phyloP scores from a whole-genome alignment of 2,113 vertebrate species.

The Prietella phreatophila region DNA sequence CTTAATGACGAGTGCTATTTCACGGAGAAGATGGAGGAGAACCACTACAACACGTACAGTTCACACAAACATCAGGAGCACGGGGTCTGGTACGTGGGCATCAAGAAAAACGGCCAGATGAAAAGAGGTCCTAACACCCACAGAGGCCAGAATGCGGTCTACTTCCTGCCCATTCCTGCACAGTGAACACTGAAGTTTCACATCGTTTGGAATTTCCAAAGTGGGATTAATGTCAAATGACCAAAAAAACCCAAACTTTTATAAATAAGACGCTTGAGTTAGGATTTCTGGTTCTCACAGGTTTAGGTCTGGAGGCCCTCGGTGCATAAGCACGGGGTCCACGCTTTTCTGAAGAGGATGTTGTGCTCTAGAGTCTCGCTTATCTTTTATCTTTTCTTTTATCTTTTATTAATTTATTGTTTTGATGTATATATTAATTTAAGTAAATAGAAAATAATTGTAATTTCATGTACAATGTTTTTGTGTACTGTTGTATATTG shows the following conservation, averaged over 20 bases:
- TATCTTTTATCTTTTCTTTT: not conserved
- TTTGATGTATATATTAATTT: not conserved
- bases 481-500: not conserved
- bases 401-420: not conserved
- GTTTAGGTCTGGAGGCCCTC: not conserved
- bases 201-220: not conserved
- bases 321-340: not conserved
- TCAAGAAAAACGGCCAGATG: constrained; percentile 2
- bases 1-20: constrained; percentile 8
- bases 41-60: constrained; percentile 11
- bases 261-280: not conserved
- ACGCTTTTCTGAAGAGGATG: not conserved
- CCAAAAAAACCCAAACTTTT: not conserved
- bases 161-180: constrained; percentile 1
- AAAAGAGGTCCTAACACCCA: constrained; percentile 6
- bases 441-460: not conserved
- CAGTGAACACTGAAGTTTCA: not conserved
- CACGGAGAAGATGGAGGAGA: not conserved
- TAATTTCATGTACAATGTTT: not conserved
- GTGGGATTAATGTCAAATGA: not conserved
- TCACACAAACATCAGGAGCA: constrained; percentile 7
- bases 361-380: not conserved
- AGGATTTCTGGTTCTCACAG: not conserved
- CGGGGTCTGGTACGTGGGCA: constrained; percentile 2
- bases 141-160: not conserved